Conservation (phyloP, 2,888 invertebrate species). For the Belgica antarctica region DNA sequence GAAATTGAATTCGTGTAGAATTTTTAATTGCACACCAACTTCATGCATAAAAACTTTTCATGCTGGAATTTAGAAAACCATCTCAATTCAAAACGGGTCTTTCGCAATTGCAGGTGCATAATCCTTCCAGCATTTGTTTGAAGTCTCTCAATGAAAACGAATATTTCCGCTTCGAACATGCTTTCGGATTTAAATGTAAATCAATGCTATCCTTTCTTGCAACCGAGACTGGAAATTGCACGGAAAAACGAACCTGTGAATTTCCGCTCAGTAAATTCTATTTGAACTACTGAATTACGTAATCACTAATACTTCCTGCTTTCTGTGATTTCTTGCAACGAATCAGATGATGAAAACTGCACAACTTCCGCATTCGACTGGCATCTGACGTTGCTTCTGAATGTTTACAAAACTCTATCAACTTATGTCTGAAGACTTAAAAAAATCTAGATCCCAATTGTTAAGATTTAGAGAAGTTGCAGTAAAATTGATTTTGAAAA, state of each 20-base stretch:
- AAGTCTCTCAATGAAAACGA: neutral
- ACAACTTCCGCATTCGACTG: conserved; percentile 21
- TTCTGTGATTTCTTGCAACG: neutral
- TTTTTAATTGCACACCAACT: too few species aligned
- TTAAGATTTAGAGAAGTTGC: too few species aligned
- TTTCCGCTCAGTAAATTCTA: conserved; percentile 31
- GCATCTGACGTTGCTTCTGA: too few species aligned
- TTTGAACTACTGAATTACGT: conserved; percentile 29
- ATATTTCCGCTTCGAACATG: neutral
- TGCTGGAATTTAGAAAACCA: too few species aligned
- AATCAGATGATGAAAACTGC: conserved; percentile 10
- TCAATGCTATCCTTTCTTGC: conserved; percentile 7
- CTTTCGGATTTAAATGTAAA: conserved; percentile 1
- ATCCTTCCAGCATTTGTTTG: too few species aligned
- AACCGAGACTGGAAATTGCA: neutral
- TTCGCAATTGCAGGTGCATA: too few species aligned
- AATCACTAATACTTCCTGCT: neutral
- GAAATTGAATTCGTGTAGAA: conserved; percentile 1
- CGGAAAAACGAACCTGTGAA: conserved; percentile 18
- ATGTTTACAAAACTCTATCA: too few species aligned
- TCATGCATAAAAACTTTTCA: too few species aligned
- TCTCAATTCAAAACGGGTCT: too few species aligned
- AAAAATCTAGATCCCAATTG: too few species aligned
- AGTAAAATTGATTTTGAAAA: too few species aligned
- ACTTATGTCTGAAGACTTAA: too few species aligned